A percentile compares a stretch with the other conserved stretches of the same genome.
These are phyloP conservation scores for Nomada fucata DNA, from an alignment of 2,888 invertebrate genomes.

Conservation along the genomic window DNA sequence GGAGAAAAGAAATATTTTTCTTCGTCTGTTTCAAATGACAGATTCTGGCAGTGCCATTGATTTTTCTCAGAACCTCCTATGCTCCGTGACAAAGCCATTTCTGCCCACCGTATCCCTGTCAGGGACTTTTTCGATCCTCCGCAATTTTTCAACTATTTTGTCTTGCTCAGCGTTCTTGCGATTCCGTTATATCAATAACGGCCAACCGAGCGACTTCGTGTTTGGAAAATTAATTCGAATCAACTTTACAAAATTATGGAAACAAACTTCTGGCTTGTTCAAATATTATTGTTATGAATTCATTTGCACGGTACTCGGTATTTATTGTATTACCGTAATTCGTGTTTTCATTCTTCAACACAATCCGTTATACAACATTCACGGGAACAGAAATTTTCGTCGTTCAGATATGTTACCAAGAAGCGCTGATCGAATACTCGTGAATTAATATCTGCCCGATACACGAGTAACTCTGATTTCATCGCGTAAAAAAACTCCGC, in stretches of 20 bases:
- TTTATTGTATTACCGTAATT: too few species aligned
- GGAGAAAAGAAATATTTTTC: background rate
- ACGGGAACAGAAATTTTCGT: background rate
- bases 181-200: background rate
- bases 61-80: background rate
- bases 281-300: too few species aligned
- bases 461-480: too few species aligned
- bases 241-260: too few species aligned
- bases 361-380: background rate
- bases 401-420: background rate
- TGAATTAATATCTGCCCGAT: too few species aligned
- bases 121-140: background rate
- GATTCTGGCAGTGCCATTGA: conserved; percentile 3
- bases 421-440: too few species aligned
- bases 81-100: background rate
- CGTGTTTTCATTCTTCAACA: background rate
- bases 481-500: too few species aligned
- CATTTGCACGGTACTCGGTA: too few species aligned
- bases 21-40: background rate
- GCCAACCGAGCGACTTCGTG: background rate
- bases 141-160: conserved; percentile 1
- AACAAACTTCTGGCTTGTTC: too few species aligned
- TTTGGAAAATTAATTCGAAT: too few species aligned
- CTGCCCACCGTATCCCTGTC: background rate
- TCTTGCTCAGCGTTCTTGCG: background rate